Base-by-base conservation (phyloP, 2,113 vertebrate species). In the Gallinago undulata region DNA sequence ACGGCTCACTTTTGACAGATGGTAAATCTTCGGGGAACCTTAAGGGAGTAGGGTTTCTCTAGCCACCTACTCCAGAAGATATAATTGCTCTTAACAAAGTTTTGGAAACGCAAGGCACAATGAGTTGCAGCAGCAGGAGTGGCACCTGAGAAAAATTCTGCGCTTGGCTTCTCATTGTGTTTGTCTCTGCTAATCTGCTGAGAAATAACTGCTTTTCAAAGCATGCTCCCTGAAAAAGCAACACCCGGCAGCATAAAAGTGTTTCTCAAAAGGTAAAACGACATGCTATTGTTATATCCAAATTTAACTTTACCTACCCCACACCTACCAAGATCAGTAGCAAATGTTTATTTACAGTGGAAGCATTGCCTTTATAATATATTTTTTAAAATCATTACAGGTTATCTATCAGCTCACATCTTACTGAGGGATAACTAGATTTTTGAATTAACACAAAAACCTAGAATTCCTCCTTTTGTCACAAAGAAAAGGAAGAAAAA, bases 1-100 rank as follows among this genome's bases (percentile, higher is more conserved):
- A 95, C 89, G 95, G 97, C 94, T 98, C 87, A 73, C 91, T 98
- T 97, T 87, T 98, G 97, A 98, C 97, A 98, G 98, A 98, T 98
- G 98, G 98, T 78, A 77, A 97, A 97, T 97, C 97, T 97, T 86
- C 95, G 90, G 95, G 96, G 94, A 96, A 96, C 92, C 95, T 98
- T 97, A 96, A 87, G 89, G 93, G 87, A 97, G 87, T 64, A 93
- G 9, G 80, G 94, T 92, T 97, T 96, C 90, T 94, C 67, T 89
- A 97, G 94, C 84, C 88, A 97, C 78, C 84, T 96, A 97, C 96
- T 96, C 97, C 33, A 91, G 92, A 94, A 98, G 84, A 94, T 96
- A 87, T 93, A 97, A 96, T 94, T 90, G 77, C 68, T 88, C 89
- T 80, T 89, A 91, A 84, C 43, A 78, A 94, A 94, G 57, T 91